A percentile compares a stretch with the other conserved stretches of the same genome.
Conservation (phyloP, 2,888 invertebrate genomes). For the Athetis lepigone region DNA sequence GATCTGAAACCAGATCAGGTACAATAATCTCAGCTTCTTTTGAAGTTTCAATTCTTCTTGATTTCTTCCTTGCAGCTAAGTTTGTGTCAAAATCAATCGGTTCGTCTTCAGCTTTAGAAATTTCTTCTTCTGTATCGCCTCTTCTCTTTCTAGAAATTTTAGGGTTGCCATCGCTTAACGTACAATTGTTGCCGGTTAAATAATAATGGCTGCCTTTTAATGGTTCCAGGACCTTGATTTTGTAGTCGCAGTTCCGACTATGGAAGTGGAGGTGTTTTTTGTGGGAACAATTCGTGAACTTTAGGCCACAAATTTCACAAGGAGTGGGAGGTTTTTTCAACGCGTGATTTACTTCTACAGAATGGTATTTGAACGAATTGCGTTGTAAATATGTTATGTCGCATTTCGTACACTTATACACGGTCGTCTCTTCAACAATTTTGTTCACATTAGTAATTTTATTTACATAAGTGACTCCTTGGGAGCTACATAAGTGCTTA, state of each 20-base stretch:
- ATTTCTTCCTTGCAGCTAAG: no score
- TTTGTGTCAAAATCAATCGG: no score
- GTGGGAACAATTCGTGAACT: slow-evolving; percentile 28
- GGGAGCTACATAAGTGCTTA: slow-evolving; percentile 15
- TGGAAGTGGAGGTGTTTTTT: slow-evolving; percentile 35
- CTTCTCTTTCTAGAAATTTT: slow-evolving; percentile 16
- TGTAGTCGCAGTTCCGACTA: not conserved
- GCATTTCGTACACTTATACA: slow-evolving; percentile 36
- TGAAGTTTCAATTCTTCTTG: slow-evolving; percentile 11
- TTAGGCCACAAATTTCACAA: slow-evolving; percentile 30
- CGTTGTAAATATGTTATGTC: slow-evolving; percentile 24
- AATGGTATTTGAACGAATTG: slow-evolving; percentile 30
- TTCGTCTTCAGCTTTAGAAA: no score
- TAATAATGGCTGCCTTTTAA: not conserved
- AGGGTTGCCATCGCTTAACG: not conserved
- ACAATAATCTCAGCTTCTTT: slow-evolving; percentile 1
- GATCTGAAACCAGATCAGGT: slow-evolving; percentile 8
- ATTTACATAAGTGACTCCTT: not conserved
- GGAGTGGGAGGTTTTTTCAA: not conserved
- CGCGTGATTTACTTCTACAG: not conserved
- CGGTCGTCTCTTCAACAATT: fast-evolving
- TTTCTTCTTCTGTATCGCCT: not conserved
- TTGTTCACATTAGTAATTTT: slow-evolving; percentile 10
- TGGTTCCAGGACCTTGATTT: slow-evolving; percentile 44
- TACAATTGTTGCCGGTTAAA: slow-evolving; percentile 31